A percentile compares a stretch with the other conserved stretches of the same genome.
Evolutionary conservation across 2,113 vertebrate species (phyloP).

Genomic region (Pygoscelis antarcticus): DNA sequence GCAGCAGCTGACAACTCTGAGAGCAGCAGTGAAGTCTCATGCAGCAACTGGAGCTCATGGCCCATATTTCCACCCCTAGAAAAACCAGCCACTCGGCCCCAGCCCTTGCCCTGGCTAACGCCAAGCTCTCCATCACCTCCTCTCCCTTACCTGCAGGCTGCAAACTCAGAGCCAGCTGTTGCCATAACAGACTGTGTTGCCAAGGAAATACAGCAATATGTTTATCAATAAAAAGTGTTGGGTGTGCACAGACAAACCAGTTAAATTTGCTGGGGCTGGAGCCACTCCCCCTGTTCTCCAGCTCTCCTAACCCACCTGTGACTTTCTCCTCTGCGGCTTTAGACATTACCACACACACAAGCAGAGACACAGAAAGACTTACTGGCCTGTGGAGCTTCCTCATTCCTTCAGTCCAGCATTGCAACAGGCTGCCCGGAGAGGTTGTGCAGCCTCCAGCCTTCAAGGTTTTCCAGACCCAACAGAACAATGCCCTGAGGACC

Average conservation of each 20-base stretch:
- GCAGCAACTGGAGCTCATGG: neutral
- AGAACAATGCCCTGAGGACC: neutral
- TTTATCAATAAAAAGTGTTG: neutral
- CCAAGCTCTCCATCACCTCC: neutral
- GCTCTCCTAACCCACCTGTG: neutral
- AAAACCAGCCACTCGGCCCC: neutral
- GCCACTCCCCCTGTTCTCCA: neutral
- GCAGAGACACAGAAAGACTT: neutral
- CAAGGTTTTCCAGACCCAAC: neutral
- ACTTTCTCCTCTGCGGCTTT: neutral
- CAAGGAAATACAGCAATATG: slow-evolving; percentile 3
- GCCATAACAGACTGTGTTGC: slow-evolving; percentile 8
- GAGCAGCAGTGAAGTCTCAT: neutral
- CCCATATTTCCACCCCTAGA: neutral
- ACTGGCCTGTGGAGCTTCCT: neutral
- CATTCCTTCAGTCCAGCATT: neutral
- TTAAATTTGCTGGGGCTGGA: neutral
- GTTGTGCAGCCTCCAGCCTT: neutral
- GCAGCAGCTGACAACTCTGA: neutral
- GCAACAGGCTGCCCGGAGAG: neutral
- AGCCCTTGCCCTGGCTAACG: neutral
- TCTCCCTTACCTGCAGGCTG: neutral
- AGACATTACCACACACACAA: fast-evolving
- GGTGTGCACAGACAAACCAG: neutral
- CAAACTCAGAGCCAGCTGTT: neutral